A percentile compares a stretch with the other conserved stretches of the same genome.
These are phyloP conservation scores for Timandra comae DNA, from an alignment of 2,888 invertebrate genomes.

Conservation along the genomic window DNA sequence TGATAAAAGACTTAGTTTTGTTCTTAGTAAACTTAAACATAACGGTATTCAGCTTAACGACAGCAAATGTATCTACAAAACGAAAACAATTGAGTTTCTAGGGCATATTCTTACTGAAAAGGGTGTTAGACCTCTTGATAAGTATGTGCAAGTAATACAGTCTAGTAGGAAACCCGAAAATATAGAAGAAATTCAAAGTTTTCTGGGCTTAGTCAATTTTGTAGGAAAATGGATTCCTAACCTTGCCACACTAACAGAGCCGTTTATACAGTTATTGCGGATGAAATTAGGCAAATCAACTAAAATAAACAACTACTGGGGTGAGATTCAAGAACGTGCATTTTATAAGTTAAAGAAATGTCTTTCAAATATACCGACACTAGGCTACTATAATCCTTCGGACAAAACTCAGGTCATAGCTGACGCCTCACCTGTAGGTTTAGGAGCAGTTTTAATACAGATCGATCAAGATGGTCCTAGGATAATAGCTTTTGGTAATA, in stretches of 20 bases:
- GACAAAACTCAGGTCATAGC: conserved; percentile 22
- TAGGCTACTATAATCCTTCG: conserved; percentile 22
- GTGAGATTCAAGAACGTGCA: conserved; percentile 9
- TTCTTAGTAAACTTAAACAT: neutral
- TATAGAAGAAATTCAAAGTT: conserved; percentile 26
- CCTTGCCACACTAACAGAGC: conserved; percentile 18
- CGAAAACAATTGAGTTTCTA: neutral
- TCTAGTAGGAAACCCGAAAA: conserved; percentile 6
- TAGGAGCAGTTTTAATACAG: conserved; percentile 17
- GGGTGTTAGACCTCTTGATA: neutral
- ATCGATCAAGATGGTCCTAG: conserved; percentile 11
- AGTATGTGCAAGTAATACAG: neutral
- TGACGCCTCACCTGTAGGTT: too few relatives aligned
- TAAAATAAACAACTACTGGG: conserved; percentile 13
- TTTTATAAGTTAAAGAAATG: conserved; percentile 16
- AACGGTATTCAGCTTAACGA: neutral
- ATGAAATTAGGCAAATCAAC: conserved; percentile 12
- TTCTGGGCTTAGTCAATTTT: too few relatives aligned
- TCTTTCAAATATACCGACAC: conserved; percentile 8
- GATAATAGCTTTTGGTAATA: conserved; percentile 22
- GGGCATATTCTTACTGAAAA: neutral
- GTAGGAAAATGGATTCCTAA: conserved; percentile 19
- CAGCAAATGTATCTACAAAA: neutral
- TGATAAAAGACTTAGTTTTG: neutral
- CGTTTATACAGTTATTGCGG: conserved; percentile 8